Base-by-base conservation (phyloP, 1,140 invertebrate species). In the Rhagoletis pomonella region DNA sequence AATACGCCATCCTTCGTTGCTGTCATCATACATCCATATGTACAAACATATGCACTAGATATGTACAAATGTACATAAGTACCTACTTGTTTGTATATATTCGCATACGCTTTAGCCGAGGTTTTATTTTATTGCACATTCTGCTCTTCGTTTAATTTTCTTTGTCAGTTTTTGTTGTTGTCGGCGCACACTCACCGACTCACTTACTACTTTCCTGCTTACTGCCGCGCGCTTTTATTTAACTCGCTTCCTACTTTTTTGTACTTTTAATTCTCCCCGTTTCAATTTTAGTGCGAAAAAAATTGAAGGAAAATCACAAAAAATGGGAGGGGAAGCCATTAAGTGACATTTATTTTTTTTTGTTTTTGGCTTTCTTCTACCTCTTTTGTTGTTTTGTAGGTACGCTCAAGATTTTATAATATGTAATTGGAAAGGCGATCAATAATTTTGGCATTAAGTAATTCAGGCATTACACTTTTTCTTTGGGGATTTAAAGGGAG, bases 91-190 rank as follows among this genome's bases (percentile, higher is more conserved):
- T 0, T 67, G 39, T 42, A 14, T 67, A 29, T 42, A 12, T 3
- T 10, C 9, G 2, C 29, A 39, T 39, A 67, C 65, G 12, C 29
- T 29, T 67, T 67, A 39, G 4, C 39, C 12, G 17, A 42, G 39
- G 42, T 73, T 73, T 73, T 73, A 47, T 47, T 73, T 73, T 73
- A 73, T 73, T 73, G 67, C 67, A 17, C 7, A 73, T 42, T 73
- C 39, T 73, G 42, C 67, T 42, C 42, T 73, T 7, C 67, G 42
- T 73, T 73, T 44, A 73, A 47, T 73, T 73, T 73, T 73, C 67
- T 73, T 73, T 73, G 67, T 44, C 39, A 14, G 39, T 39, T 14
- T 12, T 47, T 44, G 65, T 47, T 73, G 67, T 47, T 73, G 67
- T 58, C 55, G 19, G 9, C 39, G 65, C 29, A 67, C 14, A 67